Percentiles rank a stretch among this genome's conserved stretches.
These are phyloP conservation scores for Schizopygopsis malacanthus DNA, from an alignment of 2,797 vertebrate genomes.

Conservation along the genomic window DNA sequence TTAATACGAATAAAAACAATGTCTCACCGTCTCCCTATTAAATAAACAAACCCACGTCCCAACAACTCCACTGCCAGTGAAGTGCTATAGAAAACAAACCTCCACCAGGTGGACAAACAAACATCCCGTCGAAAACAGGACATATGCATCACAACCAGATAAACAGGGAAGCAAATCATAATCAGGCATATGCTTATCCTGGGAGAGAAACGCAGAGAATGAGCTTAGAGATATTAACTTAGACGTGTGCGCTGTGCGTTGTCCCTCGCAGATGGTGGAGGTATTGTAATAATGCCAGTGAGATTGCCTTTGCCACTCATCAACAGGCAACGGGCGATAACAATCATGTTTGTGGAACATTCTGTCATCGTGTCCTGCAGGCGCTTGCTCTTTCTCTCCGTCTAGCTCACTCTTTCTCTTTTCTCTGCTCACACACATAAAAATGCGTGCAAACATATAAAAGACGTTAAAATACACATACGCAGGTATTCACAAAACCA, in stretches of 20 bases:
- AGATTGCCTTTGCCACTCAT: slow-evolving; percentile 54
- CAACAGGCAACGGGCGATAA: slow-evolving; percentile 57
- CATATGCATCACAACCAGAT: slow-evolving; percentile 25
- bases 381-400: slow-evolving; percentile 38
- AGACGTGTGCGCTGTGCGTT: background rate
- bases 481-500: slow-evolving; percentile 7
- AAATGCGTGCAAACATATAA: slow-evolving; percentile 46
- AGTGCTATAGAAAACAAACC: slow-evolving; percentile 69
- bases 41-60: slow-evolving; percentile 3
- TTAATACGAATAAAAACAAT: background rate
- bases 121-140: slow-evolving; percentile 60
- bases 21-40: background rate
- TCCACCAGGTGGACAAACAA: slow-evolving; percentile 80
- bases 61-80: slow-evolving; percentile 43
- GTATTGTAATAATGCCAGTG: slow-evolving; percentile 47
- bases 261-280: slow-evolving; percentile 30
- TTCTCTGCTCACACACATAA: slow-evolving; percentile 26
- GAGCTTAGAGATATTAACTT: slow-evolving; percentile 37
- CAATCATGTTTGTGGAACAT: slow-evolving; percentile 69
- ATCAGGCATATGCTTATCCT: background rate
- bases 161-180: background rate
- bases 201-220: background rate
- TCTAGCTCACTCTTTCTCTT: slow-evolving; percentile 20
- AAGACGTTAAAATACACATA: background rate
- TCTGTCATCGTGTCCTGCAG: slow-evolving; percentile 57